Evolutionary conservation across 2,888 invertebrate species (phyloP), one percentile per base, ranked within the genome.

Genomic region (Torymus auratus): DNA sequence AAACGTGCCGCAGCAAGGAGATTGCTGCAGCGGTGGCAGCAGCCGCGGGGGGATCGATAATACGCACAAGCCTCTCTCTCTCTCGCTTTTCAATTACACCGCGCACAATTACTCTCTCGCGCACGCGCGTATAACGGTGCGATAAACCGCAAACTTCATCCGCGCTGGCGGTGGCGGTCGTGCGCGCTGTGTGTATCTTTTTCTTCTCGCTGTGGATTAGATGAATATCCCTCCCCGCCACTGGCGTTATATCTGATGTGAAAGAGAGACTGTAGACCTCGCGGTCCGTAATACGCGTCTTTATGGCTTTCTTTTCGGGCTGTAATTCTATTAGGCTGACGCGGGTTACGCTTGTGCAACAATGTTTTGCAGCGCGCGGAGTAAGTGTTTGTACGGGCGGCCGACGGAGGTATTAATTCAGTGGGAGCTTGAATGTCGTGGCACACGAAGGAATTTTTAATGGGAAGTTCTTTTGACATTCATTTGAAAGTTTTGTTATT

Each of bases 1-100:
- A 61, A 71, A 71, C 61, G 52, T 23, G 52, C 52, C 23, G 52
- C 52, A 17, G 15, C 71, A 61, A 61, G 68, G 23, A 75, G 68
- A 75, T 68, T 75, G 68, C 68, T 13, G 17, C 5, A 20, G 14
- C 41, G 52, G 28, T 13, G 1, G 2, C 28, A 2, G 13, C 14
- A n/a, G 68, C 28, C n/a, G 23, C 14, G 68, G 7, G 23, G n/a
- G n/a, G 50, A 61, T 73, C 73, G 20, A 65, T 65, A 56, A 14
- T 15, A 14, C 55, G 17, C n/a, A 65, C 56, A 55, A 23, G 15
- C 62, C 41, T 41, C 41, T 28, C 28, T 28, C 28, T 28, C 41
- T 41, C 64, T 65, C 13, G 60, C 69, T 73, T 73, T 73, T 73
- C 78, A 73, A 79, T 79, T 73, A 79, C 69, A 62, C 56, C 73